Evolutionary conservation across 2,888 invertebrate genomes (phyloP).

Genomic region (Anticlea derivata): DNA sequence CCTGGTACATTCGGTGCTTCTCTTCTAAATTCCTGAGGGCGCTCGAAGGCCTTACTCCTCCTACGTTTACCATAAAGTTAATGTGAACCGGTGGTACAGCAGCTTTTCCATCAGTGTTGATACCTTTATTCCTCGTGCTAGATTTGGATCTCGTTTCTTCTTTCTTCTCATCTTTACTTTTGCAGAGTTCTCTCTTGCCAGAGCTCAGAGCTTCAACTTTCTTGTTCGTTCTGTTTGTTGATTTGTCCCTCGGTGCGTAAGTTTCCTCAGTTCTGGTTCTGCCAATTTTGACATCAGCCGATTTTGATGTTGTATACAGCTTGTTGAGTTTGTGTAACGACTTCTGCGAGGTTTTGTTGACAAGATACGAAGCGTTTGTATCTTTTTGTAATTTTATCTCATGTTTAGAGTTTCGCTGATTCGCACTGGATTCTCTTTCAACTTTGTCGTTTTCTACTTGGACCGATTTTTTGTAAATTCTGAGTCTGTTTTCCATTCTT

Average conservation of each 20-base stretch:
- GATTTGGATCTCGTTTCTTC: constrained; percentile 43
- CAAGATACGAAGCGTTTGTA: constrained; percentile 56
- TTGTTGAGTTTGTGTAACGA: constrained; percentile 42
- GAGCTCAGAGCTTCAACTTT: constrained; percentile 7
- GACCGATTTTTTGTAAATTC: constrained; percentile 67
- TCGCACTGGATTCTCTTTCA: constrained; percentile 43
- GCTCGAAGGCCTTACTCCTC: constrained; percentile 59
- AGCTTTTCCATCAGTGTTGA: constrained; percentile 45
- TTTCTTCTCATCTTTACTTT: constrained; percentile 29
- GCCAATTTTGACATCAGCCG: constrained; percentile 46
- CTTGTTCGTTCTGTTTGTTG: constrained; percentile 12
- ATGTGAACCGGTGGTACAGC: constrained; percentile 63
- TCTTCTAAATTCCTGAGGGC: constrained; percentile 66
- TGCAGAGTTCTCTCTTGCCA: constrained; percentile 30
- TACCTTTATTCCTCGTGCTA: constrained; percentile 46
- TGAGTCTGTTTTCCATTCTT: constrained; percentile 73
- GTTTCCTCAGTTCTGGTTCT: constrained; percentile 17
- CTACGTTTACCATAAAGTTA: constrained; percentile 68
- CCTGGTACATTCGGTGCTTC: constrained; percentile 73
- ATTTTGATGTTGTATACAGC: constrained; percentile 52
- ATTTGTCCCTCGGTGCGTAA: constrained; percentile 20
- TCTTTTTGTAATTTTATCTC: constrained; percentile 33
- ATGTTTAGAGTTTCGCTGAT: constrained; percentile 33
- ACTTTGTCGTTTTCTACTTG: constrained; percentile 54
- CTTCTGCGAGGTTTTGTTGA: constrained; percentile 58